Conservation (phyloP, 2,113 vertebrate species). For the Hylia prasina region DNA sequence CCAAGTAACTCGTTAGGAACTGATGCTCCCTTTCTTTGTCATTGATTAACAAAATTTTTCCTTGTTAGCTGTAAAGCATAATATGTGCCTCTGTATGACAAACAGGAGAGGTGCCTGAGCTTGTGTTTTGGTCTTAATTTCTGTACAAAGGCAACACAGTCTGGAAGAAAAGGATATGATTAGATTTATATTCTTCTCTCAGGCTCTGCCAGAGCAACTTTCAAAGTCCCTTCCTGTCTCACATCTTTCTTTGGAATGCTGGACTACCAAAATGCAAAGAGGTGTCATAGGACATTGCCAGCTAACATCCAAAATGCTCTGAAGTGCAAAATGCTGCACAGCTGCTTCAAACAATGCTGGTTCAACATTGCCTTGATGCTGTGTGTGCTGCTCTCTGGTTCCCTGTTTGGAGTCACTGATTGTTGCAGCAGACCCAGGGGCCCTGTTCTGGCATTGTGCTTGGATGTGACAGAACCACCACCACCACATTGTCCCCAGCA, state of each 20-base stretch:
- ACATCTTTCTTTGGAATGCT: background rate
- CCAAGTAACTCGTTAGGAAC: background rate
- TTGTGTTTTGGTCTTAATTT: background rate
- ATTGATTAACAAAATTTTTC: background rate
- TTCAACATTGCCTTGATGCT: fast-evolving
- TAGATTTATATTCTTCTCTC: background rate
- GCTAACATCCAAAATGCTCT: background rate
- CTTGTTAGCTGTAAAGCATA: background rate
- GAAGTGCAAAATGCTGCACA: background rate
- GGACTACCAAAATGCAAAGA: background rate
- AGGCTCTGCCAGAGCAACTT: background rate
- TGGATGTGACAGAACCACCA: background rate
- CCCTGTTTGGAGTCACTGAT: background rate
- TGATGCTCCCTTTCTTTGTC: background rate
- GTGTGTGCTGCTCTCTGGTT: background rate
- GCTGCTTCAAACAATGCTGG: background rate
- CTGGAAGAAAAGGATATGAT: background rate
- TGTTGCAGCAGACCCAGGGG: background rate
- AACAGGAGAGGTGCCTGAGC: background rate
- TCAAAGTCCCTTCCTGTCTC: background rate
- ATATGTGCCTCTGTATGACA: background rate
- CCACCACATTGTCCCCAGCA: background rate
- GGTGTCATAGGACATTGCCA: background rate
- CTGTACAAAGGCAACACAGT: background rate
- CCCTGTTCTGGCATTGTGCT: fast-evolving